Evolutionary conservation across 2,113 vertebrate species (phyloP), one percentile per base, ranked within the genome.

Genomic region (Eonycteris spelaea): DNA sequence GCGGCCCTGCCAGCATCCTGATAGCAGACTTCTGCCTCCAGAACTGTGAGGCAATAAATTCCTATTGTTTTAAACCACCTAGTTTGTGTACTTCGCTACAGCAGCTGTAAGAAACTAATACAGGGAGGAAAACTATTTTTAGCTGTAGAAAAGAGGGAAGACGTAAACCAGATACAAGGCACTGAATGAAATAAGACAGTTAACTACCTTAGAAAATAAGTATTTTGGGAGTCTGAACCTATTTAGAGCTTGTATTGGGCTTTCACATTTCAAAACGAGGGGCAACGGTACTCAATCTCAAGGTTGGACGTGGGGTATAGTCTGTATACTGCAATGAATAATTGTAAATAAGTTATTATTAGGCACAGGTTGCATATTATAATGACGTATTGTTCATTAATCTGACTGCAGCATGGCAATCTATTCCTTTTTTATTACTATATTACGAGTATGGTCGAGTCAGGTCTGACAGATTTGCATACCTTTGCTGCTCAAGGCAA

Each of bases 1-100:
- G 2, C 0, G 8, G 8, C 14, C 67, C 63, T 57, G 35, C 2
- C 0, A 45, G 30, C 3, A 15, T 2, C 51, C 19, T 38, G 11
- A 65, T 4, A 19, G 24, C 3, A 5, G 59, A 65, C 90, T 63
- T 16, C 48, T 40, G 40, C 57, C 57, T 83, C 28, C 35, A 21
- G 26, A 79, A 57, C 45, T 4, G 10, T 18, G 43, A 88, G 13
- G 65, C 8, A 24, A 35, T 15, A 35, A 43, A 40, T 11, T 45
- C 33, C 38, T 67, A 28, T 28, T 75, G 48, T 57, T 74, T 51
- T 43, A 67, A 68, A 73, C 28, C 38, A 38, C 11, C 18, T 9
- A 8, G 13, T 63, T 1, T 33, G 21, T 61, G 33, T 13, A n/a
- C 51, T 77, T 26, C 38, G 22, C 67, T 65, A 51, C 1, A 51